Percentiles rank a stretch among this genome's conserved stretches.
These are phyloP conservation scores for Cactoblastis cactorum DNA, from an alignment of 2,888 invertebrate species.

Conservation along the genomic window DNA sequence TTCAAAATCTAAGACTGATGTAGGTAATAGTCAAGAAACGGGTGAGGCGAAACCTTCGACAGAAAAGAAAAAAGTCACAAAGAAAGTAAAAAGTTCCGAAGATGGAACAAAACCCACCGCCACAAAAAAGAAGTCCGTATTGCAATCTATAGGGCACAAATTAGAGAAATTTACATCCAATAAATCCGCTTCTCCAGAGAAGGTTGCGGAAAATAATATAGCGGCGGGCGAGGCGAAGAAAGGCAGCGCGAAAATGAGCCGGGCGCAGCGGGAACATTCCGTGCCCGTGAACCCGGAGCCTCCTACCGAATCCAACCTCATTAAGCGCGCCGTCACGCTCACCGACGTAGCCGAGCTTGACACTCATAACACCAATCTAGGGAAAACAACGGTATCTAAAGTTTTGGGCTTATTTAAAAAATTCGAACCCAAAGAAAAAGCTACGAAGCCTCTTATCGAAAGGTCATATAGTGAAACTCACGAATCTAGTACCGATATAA, in stretches of 20 bases:
- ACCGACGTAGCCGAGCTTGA: constrained; percentile 81
- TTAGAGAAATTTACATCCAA: constrained; percentile 83
- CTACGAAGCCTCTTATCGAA: constrained; percentile 45
- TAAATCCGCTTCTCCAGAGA: constrained; percentile 71
- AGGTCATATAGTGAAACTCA: constrained; percentile 40
- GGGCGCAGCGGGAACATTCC: constrained; percentile 83
- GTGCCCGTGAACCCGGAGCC: constrained; percentile 77
- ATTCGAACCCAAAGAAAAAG: constrained; percentile 81
- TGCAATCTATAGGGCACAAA: constrained; percentile 88
- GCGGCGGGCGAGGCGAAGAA: constrained; percentile 42
- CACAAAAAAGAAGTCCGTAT: constrained; percentile 82
- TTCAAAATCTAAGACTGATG: constrained; percentile 67
- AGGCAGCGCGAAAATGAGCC: constrained; percentile 68
- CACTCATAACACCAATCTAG: constrained; percentile 57
- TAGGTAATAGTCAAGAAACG: constrained; percentile 42
- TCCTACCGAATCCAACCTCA: constrained; percentile 82
- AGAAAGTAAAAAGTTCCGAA: constrained; percentile 55
- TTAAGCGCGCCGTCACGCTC: constrained; percentile 85
- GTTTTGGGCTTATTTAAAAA: constrained; percentile 89
- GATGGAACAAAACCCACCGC: constrained; percentile 47
- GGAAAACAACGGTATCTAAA: constrained; percentile 84
- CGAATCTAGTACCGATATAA: constrained; percentile 31
- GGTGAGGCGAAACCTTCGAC: constrained; percentile 45
- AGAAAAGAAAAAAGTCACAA: constrained; percentile 67
- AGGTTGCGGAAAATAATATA: constrained; percentile 51